phyloP scores from a whole-genome alignment of 2,113 vertebrate species.

The Colius striatus region DNA sequence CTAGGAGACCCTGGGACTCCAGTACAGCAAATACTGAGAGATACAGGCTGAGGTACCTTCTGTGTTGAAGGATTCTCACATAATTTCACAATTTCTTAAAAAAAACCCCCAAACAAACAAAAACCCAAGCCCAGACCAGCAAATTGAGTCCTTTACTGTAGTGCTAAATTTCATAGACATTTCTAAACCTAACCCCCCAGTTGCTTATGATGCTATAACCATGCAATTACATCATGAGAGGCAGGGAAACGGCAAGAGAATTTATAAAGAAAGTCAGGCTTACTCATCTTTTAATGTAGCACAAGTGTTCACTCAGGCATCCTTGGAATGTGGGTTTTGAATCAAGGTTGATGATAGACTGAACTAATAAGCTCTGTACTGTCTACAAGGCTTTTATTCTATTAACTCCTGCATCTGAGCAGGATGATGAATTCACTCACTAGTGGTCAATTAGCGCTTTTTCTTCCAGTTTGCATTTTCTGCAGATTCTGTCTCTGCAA shows the following conservation, averaged over 20 bases:
- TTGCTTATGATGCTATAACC: neutral
- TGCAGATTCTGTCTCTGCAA: neutral
- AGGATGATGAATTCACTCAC: slow-evolving; percentile 43
- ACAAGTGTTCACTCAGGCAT: slow-evolving; percentile 27
- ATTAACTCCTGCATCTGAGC: slow-evolving; percentile 13
- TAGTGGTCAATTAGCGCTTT: slow-evolving; percentile 18
- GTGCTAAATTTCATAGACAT: neutral
- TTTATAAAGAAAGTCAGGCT: neutral
- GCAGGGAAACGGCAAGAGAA: neutral
- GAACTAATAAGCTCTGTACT: slow-evolving; percentile 23
- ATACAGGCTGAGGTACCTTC: neutral
- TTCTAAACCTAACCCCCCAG: neutral
- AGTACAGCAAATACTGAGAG: neutral
- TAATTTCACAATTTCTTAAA: neutral
- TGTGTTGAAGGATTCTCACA: neutral
- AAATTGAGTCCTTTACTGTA: neutral
- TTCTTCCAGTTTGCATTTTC: neutral
- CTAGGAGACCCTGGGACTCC: neutral
- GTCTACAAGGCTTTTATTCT: slow-evolving; percentile 40
- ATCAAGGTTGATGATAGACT: slow-evolving; percentile 50
- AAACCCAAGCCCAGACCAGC: neutral
- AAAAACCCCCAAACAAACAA: neutral
- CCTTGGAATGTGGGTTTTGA: slow-evolving; percentile 46
- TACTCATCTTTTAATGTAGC: slow-evolving; percentile 25
- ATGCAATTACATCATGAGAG: neutral